Base-by-base conservation (phyloP, 2,797 vertebrate species). In the Phoeniculus purpureus region DNA sequence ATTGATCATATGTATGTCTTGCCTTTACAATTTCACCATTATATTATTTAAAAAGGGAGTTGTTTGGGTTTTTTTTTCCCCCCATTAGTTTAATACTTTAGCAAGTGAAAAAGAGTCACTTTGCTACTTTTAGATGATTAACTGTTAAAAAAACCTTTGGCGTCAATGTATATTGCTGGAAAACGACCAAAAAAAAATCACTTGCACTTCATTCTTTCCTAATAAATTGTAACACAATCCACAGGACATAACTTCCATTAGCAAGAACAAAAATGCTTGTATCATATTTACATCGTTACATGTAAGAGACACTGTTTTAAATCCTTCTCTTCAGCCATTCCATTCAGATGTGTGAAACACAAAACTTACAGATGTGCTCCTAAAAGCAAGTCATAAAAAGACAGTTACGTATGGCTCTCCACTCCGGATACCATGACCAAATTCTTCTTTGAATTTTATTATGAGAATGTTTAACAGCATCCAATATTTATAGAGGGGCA, bases 61-160 rank as follows among this genome's bases (percentile, higher is more conserved):
- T 18, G 19, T 10, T 55, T 56, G 43, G 7, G 0, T 0, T 17
- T 25, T 21, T 15, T 8, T 0, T 0, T 6, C 12, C 27, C 10
- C 16, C 11, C 1, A 3, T 47, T 70, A 54, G 31, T 19, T 66
- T 82, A 59, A 27, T 45, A 70, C 76, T 89, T 71, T 5, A 54
- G n/a, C 61, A 74, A 89, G 89, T 29, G 62, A 77, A 80, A 77
- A 90, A 67, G 72, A 61, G 58, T 82, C 31, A 47, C 1, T 1
- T 37, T 68, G 19, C 58, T 81, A 72, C 67, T 91, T 85, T 55
- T 55, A 84, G 47, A 91, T 68, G 22, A 85, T 79, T 67, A 88
- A 66, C 68, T 81, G 70, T 73, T 87, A 65, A 76, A 87, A 73
- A 85, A 59, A 32, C 14, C 25, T 75, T 83, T 73, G 64, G 48